Percentiles rank a stretch among this genome's conserved stretches.
Evolutionary conservation across 2,888 invertebrate species (phyloP).

Genomic region (Metopia argyrocephala): DNA sequence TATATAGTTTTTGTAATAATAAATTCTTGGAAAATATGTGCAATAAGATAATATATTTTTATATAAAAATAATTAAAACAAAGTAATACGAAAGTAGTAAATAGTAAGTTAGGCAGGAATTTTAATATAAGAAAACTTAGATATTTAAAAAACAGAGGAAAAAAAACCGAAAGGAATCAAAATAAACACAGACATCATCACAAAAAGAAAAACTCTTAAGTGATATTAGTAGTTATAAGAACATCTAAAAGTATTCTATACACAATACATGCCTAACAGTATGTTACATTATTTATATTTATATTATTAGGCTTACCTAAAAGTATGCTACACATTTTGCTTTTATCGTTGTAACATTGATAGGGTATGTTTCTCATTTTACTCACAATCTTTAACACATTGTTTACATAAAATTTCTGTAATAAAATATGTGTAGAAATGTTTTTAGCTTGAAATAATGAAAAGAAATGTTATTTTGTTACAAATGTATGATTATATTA

Average conservation of each 20-base stretch:
- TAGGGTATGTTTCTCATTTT: neutral
- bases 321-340: neutral
- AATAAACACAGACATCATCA: neutral
- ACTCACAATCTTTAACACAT: neutral
- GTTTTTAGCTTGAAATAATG: neutral
- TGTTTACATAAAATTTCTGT: neutral
- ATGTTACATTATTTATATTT: neutral
- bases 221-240: too few relatives aligned
- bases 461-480: constrained; percentile 48
- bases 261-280: neutral
- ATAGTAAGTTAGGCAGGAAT: neutral
- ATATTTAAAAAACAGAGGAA: neutral
- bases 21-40: neutral
- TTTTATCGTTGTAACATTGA: neutral
- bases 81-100: neutral
- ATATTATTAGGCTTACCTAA: neutral
- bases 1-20: neutral
- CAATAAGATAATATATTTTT: neutral
- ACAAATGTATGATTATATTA: constrained; percentile 14
- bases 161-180: neutral
- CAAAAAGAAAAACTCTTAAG: neutral
- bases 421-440: neutral
- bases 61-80: neutral
- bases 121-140: too few relatives aligned
- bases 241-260: neutral